These are phyloP conservation scores for Catharus bicknelli DNA, from an alignment of 2,113 vertebrate species.

Conservation along the genomic window DNA sequence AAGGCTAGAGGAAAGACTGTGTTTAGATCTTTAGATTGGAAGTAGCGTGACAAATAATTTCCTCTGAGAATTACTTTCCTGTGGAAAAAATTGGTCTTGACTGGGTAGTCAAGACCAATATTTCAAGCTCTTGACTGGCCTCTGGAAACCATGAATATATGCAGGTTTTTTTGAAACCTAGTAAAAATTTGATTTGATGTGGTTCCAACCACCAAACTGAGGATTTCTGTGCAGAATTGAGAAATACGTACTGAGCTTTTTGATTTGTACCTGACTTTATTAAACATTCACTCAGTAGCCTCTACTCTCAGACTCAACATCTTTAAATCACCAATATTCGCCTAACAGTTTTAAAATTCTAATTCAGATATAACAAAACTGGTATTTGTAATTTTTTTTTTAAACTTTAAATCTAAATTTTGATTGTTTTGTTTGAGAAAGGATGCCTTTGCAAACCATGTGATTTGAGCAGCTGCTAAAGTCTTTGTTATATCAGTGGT, in stretches of 20 bases:
- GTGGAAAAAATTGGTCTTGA: constrained; percentile 67
- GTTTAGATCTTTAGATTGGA: constrained; percentile 67
- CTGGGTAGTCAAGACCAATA: constrained; percentile 58
- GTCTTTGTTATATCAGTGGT: not conserved
- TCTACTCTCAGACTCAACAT: not conserved
- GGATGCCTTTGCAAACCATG: not conserved
- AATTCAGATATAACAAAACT: not conserved
- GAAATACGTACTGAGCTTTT: not conserved
- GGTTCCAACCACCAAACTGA: not conserved
- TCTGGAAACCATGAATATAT: constrained; percentile 63
- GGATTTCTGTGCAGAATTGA: not conserved
- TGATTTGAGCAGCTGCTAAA: not conserved
- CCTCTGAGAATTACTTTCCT: constrained; percentile 67
- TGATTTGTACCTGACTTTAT: not conserved
- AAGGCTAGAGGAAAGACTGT: constrained; percentile 61
- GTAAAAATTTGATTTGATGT: constrained; percentile 56
- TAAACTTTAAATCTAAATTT: not conserved
- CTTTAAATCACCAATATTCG: not conserved
- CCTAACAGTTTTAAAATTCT: not conserved
- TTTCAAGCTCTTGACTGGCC: constrained; percentile 52
- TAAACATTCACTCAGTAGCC: not conserved
- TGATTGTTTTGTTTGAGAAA: not conserved
- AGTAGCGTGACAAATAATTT: constrained; percentile 66
- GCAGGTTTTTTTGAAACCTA: constrained; percentile 39
- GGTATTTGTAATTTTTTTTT: not conserved